Base-by-base conservation (phyloP, 2,113 vertebrate species). In the Nettapus auritus region DNA sequence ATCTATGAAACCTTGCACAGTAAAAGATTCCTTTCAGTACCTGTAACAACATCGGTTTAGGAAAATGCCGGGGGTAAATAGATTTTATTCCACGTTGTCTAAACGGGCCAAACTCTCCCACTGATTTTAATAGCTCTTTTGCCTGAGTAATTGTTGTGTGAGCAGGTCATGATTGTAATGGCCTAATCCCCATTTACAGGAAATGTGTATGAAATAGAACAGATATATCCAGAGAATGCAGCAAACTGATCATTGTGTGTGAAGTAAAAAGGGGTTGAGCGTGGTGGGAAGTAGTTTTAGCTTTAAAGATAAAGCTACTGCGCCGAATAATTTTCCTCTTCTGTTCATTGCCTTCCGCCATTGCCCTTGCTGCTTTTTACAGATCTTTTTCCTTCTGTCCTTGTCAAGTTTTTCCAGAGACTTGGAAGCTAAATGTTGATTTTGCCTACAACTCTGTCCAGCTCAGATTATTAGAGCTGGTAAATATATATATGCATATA, bases 141-240 rank as follows among this genome's bases (percentile, higher is more conserved):
- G 69, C 70, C 64, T 81, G 40, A 82, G 55, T 89, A 56, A 85
- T 86, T 92, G 75, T 71, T 91, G 69, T 63, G 71, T 78, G 79
- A 91, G 46, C 25, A 75, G 80, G 68, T 86, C 55, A 55, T 73
- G 78, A 93, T 73, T 93, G 88, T 75, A 89, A 91, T 76, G 50
- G 78, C 38, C 64, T 88, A 91, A 91, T 86, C 64, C 86, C 36
- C 78, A 88, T 76, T 94, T 89, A 70, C 82, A 89, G 85, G 84
- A 95, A 92, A 82, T 74, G 25, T 50, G 73, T 83, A 89, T 55
- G 89, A 96, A 97, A 96, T 94, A 93, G 46, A 97, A 91, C 77
- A 91, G 95, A 97, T 97, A 97, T 82, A 96, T 78, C 95, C 91
- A 88, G 89, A 89, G 59, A 94, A 90, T 92, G 92, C 29, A 56